Conservation (phyloP, 2,888 invertebrate species). For the Copidosoma aretas region DNA sequence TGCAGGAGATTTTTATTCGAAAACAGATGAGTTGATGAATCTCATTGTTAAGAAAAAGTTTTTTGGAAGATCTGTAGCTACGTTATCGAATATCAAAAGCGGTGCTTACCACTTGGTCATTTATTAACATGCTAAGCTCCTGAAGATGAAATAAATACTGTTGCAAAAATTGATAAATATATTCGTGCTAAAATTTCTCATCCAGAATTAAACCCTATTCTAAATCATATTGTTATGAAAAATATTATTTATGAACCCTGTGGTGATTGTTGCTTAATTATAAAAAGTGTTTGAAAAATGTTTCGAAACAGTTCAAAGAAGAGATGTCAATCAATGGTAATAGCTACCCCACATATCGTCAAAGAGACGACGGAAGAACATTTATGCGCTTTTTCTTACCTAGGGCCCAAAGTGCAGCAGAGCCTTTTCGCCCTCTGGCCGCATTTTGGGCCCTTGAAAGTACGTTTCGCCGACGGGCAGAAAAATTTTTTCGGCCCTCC, state of each 20-base stretch:
- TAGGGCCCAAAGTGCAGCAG: too few species aligned
- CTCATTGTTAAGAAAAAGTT: constrained; percentile 26
- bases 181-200: constrained; percentile 53
- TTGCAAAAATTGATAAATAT: constrained; percentile 1
- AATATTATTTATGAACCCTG: constrained; percentile 57
- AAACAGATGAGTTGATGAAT: constrained; percentile 20
- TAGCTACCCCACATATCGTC: constrained; percentile 45
- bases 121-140: constrained; percentile 19
- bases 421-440: too few species aligned
- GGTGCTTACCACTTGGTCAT: constrained; percentile 29
- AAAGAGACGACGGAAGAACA: constrained; percentile 38
- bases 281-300: constrained; percentile 5
- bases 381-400: constrained; percentile 26
- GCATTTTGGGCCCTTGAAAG: too few species aligned
- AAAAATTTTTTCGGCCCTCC: too few species aligned
- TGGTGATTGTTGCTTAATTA: constrained; percentile 38
- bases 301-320: constrained; percentile 1
- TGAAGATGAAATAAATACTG: constrained; percentile 39
- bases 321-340: constrained; percentile 42
- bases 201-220: constrained; percentile 38
- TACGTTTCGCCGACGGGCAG: too few species aligned
- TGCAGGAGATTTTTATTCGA: constrained; percentile 29
- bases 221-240: constrained; percentile 49
- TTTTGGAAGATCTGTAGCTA: constrained; percentile 29
- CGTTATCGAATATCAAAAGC: constrained; percentile 31